Conservation (phyloP, 2,888 invertebrate species). For the Sinohyriopsis cumingii region DNA sequence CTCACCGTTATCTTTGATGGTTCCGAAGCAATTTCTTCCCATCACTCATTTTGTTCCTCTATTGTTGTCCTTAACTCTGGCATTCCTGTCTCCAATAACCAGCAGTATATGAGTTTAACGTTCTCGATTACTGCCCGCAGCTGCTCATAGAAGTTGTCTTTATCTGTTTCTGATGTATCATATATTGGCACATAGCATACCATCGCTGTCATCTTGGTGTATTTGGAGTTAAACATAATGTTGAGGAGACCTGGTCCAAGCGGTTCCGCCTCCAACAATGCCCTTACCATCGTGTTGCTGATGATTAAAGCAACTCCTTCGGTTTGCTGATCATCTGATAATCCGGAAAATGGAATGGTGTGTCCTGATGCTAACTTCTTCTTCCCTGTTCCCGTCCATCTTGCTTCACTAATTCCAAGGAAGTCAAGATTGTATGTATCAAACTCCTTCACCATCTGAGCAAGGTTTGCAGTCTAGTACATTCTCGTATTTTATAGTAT, state of each 20-base stretch:
- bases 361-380: neutral
- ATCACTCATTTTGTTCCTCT: constrained; percentile 2
- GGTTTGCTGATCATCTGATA: constrained; percentile 5
- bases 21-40: constrained; percentile 4
- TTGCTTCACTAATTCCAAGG: constrained; percentile 4
- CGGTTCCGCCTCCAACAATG: constrained; percentile 7
- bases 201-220: constrained; percentile 2
- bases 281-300: constrained; percentile 3
- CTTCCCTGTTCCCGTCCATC: constrained; percentile 3
- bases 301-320: constrained; percentile 8
- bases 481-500: too few species aligned
- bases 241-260: constrained; percentile 5
- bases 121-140: too few species aligned
- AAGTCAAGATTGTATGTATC: neutral
- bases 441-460: constrained; percentile 4
- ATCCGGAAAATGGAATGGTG: too few species aligned
- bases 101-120: neutral
- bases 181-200: constrained; percentile 10
- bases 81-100: constrained; percentile 11
- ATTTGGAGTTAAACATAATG: constrained; percentile 10
- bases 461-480: neutral
- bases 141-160: constrained; percentile 10
- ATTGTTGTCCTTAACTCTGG: constrained; percentile 10
- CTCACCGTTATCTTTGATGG: too few species aligned
- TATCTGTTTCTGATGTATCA: constrained; percentile 7